phyloP scores from a whole-genome alignment of 2,113 vertebrate genomes.

The western clawed frog (Xenopus tropicalis) region UCB_Xtro_10.0 CM004445.2:100844001-100844500 shows the following conservation, averaged over 20 bases:
- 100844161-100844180: background rate
- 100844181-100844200: background rate
- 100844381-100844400: background rate
- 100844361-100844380: background rate
- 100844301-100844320: background rate
- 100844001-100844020: no score
- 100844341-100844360: background rate
- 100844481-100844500: background rate
- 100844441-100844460: background rate
- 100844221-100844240: background rate
- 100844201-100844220: background rate
- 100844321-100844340: background rate
- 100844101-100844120: background rate
- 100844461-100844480: background rate
- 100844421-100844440: background rate
- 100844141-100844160: background rate
- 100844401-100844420: background rate
- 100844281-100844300: background rate
- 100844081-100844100: no score
- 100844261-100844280: background rate
- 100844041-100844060: no score
- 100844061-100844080: no score
- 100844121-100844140: background rate
- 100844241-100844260: background rate
- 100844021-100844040: no score